Base-by-base conservation (phyloP, 2,888 invertebrate species). In the Anodontia alba region DNA sequence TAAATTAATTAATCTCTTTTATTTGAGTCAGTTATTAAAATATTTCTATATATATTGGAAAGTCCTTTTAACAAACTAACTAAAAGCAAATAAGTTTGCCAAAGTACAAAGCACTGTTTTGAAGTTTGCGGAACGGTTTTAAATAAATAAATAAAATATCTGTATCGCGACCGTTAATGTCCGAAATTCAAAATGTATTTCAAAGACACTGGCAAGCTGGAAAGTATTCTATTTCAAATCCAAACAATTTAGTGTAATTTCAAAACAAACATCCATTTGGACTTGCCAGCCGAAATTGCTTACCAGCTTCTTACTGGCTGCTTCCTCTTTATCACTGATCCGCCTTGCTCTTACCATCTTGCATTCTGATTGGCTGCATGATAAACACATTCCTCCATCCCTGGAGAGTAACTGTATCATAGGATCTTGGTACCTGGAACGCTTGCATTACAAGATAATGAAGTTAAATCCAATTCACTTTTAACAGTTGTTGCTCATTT, bases 361-460 rank as follows among this genome's bases (percentile, higher is more conserved):
- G 29, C 46, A 15, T n/a, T 42, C 26, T 54, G 54, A 78, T 81
- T 81, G 81, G 81, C 72, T 75, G n/a, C 67, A 12, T 15, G 42
- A 54, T 29, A 38, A 62, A 54, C 74, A n/a, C 77, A 73, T 57
- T 43, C 68, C 51, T 23, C 54, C 66, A 73, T 62, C 31, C 71
- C 33, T 26, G n/a, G 46, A 57, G 72, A 77, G 62, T 69, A 36
- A 38, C 75, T 42, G 74, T 36, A 76, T 38, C 42, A 68, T 49
- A 69, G 73, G 20, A 80, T 80, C 73, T 57, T 42, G 51, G 57
- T 31, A 10, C n/a, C n/a, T 23, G 43, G 17, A 62, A 49, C 23
- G 75, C 81, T 75, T 68, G 57, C 73, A 57, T 76, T 38, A 78
- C 71, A 72, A 76, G 78, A 62, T 84, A 80, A 79, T 79, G 69